Base-by-base conservation (phyloP, 2,797 vertebrate species). In the Microctenopoma stevenorrisi region DNA sequence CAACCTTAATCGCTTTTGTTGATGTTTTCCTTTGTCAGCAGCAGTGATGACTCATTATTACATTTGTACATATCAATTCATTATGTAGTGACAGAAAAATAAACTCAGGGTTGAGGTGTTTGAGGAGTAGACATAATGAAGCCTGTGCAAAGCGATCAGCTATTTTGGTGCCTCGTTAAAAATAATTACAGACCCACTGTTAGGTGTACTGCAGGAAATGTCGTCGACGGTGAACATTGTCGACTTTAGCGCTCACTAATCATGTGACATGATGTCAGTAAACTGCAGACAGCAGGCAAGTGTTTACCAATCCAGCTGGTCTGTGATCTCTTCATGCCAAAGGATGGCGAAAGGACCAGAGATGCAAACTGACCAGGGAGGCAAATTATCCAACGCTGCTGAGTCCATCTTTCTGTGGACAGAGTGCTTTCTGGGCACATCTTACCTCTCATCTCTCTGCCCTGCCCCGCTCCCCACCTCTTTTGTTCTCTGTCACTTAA, bases 341-440 rank as follows among this genome's bases (percentile, higher is more conserved):
- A 68, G 56, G 50, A 80, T 14, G 59, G 66, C 25, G 4, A 67
- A 64, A 52, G 52, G 60, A 76, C 64, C 59, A 28, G 48, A 68
- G 61, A 64, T 62, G 55, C 54, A 69, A 64, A 72, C 46, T 61
- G 72, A 68, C 73, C 74, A 64, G 59, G 66, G 50, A 60, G 55
- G 76, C 51, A 68, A 71, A 85, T 75, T n/a, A 75, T 74, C 74
- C 15, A 44, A 58, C 68, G 18, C 43, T 56, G 74, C 75, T 58
- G 48, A 82, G 73, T 77, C 74, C 58, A 68, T 76, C 68, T 51
- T 67, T 68, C 46, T 75, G 78, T 64, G 74, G 79, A 77, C 69
- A 55, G 64, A 81, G 76, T 57, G 74, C 49, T 71, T 57, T 72
- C 43, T 47, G 30, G 46, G 25, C 3, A 3, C 7, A 53, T 73